Evolutionary conservation across 2,797 vertebrate species (phyloP).

Genomic region (Phalloptychus januarius): DNA sequence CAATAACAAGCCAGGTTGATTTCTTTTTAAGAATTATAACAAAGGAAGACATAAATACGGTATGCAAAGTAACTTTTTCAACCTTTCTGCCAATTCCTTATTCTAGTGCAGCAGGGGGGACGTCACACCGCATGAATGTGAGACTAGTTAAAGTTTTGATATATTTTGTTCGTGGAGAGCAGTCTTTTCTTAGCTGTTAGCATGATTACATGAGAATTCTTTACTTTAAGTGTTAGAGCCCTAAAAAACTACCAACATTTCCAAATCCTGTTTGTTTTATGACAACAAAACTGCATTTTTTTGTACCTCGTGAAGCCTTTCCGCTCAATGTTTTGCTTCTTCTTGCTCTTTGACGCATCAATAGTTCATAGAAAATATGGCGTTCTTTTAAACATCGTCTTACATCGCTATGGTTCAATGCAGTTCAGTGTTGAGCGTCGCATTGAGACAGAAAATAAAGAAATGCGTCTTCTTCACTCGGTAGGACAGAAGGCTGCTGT

Average conservation of each 20-base stretch:
- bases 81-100: background rate
- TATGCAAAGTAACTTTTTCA: background rate
- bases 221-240: background rate
- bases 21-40: background rate
- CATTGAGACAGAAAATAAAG: background rate
- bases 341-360: background rate
- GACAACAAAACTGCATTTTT: no score
- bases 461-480: background rate
- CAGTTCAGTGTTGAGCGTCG: background rate
- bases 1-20: background rate
- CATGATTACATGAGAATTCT: background rate
- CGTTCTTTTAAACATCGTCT: background rate
- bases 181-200: background rate
- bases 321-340: background rate
- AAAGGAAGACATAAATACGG: background rate
- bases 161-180: background rate
- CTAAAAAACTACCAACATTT: background rate
- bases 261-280: background rate
- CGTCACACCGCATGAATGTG: no score
- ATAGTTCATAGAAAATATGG: background rate
- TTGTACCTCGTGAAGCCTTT: no score
- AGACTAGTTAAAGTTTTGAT: background rate
- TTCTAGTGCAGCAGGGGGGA: background rate
- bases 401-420: background rate
- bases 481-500: no score